phyloP scores from a whole-genome alignment of 1,140 invertebrate genomes.

The Cardiocondyla obscurior region DNA sequence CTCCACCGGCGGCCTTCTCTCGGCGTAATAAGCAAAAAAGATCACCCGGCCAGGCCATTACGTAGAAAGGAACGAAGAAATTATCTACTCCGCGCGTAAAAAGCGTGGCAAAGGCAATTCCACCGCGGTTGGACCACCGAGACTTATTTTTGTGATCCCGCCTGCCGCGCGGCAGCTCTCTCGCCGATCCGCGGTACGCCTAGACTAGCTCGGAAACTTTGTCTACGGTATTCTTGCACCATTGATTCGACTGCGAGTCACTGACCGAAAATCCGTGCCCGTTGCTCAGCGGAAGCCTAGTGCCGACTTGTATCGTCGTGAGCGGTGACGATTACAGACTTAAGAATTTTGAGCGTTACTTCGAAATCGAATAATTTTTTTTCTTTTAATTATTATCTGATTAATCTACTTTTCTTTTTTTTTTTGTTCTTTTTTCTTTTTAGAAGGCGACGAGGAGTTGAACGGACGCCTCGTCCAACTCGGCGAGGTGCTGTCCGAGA shows the following conservation, averaged over 20 bases:
- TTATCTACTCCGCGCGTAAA: constrained; percentile 78
- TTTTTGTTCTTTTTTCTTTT: constrained; percentile 6
- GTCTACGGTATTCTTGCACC: constrained; percentile 66
- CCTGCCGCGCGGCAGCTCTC: constrained; percentile 31
- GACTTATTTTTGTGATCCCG: constrained; percentile 70
- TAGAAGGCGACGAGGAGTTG: constrained; percentile 67
- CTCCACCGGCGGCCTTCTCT: constrained; percentile 60
- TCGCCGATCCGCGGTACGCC: constrained; percentile 8
- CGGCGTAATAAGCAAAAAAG: constrained; percentile 79
- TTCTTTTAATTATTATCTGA: neutral
- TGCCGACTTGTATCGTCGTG: neutral
- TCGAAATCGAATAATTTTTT: neutral
- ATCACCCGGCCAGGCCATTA: constrained; percentile 75
- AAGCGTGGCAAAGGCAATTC: constrained; percentile 80
- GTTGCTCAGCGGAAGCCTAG: neutral
- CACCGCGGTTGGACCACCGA: constrained; percentile 71
- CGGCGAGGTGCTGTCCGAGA: constrained; percentile 74
- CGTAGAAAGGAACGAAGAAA: constrained; percentile 77
- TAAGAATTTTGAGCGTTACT: neutral
- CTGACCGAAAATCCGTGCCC: constrained; percentile 43
- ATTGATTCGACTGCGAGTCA: constrained; percentile 27
- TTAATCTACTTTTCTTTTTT: neutral
- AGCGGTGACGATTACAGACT: neutral
- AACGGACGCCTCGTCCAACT: constrained; percentile 71
- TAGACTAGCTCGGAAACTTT: constrained; percentile 47